These are phyloP conservation scores for Talpa occidentalis DNA, from an alignment of 2,113 vertebrate species.

Conservation along the genomic window DNA sequence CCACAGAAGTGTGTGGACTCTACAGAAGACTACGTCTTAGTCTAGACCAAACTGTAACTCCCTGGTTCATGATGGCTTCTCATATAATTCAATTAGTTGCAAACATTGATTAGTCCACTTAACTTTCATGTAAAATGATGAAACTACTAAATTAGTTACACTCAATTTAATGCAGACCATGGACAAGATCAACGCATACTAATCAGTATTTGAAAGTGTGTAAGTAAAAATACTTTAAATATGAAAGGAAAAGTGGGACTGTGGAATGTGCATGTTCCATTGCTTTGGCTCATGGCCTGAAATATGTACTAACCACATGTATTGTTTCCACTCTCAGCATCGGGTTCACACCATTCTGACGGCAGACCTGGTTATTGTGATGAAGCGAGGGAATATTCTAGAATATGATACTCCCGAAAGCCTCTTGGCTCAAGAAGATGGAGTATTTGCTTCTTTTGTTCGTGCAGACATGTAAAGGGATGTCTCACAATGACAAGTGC, in stretches of 20 bases:
- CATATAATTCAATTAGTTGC: background rate
- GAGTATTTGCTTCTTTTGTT: constrained; percentile 97
- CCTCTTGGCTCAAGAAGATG: constrained; percentile 93
- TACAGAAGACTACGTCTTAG: background rate
- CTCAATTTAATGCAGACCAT: background rate
- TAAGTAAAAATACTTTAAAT: background rate
- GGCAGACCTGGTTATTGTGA: constrained; percentile 97
- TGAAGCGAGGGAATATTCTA: constrained; percentile 97
- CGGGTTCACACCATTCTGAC: constrained; percentile 99
- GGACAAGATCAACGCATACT: background rate
- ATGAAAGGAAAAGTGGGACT: background rate
- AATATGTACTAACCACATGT: background rate
- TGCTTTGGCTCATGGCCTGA: background rate
- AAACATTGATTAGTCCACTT: background rate
- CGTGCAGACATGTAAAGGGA: constrained; percentile 94
- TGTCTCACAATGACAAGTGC: accelerated
- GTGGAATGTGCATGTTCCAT: background rate
- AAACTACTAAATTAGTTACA: background rate
- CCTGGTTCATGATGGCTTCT: background rate
- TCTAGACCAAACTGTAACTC: background rate
- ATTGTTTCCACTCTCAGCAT: constrained; percentile 87
- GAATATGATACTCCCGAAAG: constrained; percentile 96
- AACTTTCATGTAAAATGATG: background rate
- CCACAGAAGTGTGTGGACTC: background rate
- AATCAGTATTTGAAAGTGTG: background rate